Evolutionary conservation across 92 coral and sea anemone species (phyloP).

Genomic region (Porites divaricata): DNA sequence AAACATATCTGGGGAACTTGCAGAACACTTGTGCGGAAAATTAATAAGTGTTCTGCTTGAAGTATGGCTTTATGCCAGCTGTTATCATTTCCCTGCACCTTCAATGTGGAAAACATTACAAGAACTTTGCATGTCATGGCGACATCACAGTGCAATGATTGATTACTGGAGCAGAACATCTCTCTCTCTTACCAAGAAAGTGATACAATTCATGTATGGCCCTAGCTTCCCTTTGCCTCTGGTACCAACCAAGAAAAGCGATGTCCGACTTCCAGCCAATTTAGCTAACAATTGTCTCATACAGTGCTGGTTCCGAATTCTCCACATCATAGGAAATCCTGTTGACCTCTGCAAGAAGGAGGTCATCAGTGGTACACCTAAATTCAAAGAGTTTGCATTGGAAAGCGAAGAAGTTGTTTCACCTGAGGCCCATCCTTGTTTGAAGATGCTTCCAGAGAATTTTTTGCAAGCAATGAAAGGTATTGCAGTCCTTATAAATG

Average conservation of each 20-base stretch:
- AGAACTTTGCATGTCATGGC: constrained; percentile 95
- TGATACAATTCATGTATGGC: constrained; percentile 90
- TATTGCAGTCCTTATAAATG: constrained; percentile 78
- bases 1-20: constrained; percentile 83
- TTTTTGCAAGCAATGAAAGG: constrained; percentile 97
- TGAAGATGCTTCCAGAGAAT: constrained; percentile 85
- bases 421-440: constrained; percentile 90
- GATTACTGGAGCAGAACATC: constrained; percentile 93
- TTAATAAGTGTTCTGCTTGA: constrained; percentile 85
- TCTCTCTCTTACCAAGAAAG: constrained; percentile 79
- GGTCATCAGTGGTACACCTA: constrained; percentile 81
- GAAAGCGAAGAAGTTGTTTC: constrained; percentile 73
- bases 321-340: constrained; percentile 95
- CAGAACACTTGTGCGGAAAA: constrained; percentile 89
- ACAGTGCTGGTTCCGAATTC: constrained; percentile 97
- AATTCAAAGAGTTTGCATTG: constrained; percentile 95
- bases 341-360: constrained; percentile 91
- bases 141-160: constrained; percentile 93
- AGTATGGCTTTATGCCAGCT: constrained; percentile 94
- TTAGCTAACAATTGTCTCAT: constrained; percentile 74
- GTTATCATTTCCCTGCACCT: constrained; percentile 88
- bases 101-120: constrained; percentile 97
- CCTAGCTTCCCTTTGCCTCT: constrained; percentile 76
- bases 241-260: constrained; percentile 72
- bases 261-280: constrained; percentile 83